Conservation (phyloP, 2,888 invertebrate genomes). For the Parnassius smintheus region DNA sequence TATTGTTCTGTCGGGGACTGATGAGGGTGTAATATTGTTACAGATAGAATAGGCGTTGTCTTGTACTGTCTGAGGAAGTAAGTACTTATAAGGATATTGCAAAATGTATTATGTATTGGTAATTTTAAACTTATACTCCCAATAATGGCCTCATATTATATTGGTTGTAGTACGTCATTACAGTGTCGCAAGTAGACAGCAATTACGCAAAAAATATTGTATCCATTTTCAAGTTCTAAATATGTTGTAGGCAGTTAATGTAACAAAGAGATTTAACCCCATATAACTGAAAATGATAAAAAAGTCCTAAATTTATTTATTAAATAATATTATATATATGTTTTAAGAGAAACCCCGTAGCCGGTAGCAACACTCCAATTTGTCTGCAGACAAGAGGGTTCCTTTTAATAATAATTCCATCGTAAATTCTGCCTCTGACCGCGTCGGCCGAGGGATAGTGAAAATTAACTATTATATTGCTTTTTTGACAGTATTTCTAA, state of each 20-base stretch:
- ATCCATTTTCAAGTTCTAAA: no score
- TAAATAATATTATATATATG: constrained; percentile 11
- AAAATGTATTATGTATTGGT: neutral
- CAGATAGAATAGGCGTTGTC: constrained; percentile 41
- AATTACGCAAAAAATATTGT: no score
- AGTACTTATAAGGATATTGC: neutral
- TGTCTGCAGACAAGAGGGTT: constrained; percentile 51
- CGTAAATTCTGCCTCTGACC: constrained; percentile 62
- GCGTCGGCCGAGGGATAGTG: constrained; percentile 43
- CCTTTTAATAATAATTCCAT: constrained; percentile 69
- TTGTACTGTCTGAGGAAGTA: neutral
- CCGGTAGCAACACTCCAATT: constrained; percentile 55
- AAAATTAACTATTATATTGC: constrained; percentile 70
- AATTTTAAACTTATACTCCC: no score
- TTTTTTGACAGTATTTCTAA: constrained; percentile 49
- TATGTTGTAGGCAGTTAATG: no score
- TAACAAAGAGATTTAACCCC: neutral
- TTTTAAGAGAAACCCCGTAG: constrained; percentile 36
- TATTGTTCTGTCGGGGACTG: constrained; percentile 66
- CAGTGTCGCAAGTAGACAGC: no score
- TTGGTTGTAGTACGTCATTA: no score
- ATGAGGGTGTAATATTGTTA: constrained; percentile 58
- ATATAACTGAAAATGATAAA: neutral
- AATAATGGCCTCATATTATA: no score
- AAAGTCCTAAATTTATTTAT: neutral